phyloP scores from a whole-genome alignment of 1,140 invertebrate genomes.

The Zaprionus ornatus region DNA sequence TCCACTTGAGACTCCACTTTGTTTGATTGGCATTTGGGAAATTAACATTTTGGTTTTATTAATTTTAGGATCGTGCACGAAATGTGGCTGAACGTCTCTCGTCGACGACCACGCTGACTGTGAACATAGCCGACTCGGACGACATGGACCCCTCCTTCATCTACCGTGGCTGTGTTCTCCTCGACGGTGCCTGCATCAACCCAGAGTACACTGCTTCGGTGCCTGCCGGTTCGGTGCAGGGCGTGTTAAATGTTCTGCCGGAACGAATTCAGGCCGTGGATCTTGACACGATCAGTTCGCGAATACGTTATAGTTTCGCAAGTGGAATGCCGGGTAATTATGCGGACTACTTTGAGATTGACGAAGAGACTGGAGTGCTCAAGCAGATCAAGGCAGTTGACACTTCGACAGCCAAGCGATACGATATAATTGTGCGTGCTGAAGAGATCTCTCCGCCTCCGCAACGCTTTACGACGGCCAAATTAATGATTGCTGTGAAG shows the following conservation, averaged over 20 bases:
- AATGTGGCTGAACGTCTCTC: conserved; percentile 90
- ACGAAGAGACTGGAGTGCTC: conserved; percentile 90
- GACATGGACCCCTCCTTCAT: conserved; percentile 95
- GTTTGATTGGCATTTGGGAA: conserved; percentile 5
- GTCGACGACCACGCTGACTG: conserved; percentile 92
- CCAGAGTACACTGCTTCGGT: conserved; percentile 92
- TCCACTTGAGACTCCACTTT: not conserved
- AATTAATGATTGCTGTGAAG: conserved; percentile 91
- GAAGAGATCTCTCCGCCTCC: conserved; percentile 90
- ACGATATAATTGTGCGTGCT: conserved; percentile 90
- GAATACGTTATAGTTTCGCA: conserved; percentile 92
- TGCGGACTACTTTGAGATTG: conserved; percentile 92
- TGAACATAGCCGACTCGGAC: conserved; percentile 94
- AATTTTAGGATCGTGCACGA: conserved; percentile 90
- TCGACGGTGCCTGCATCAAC: conserved; percentile 92
- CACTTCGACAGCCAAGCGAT: conserved; percentile 87
- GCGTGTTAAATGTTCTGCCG: conserved; percentile 92
- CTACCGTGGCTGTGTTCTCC: conserved; percentile 91
- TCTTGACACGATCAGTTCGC: conserved; percentile 93
- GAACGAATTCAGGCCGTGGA: conserved; percentile 95
- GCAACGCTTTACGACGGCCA: conserved; percentile 91
- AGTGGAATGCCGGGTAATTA: conserved; percentile 91
- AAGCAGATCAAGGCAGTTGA: conserved; percentile 92
- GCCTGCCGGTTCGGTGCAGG: conserved; percentile 91
- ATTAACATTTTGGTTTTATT: conserved; percentile 10